Evolutionary conservation across 2,797 vertebrate genomes (phyloP).

Genomic region (Emys orbicularis): DNA sequence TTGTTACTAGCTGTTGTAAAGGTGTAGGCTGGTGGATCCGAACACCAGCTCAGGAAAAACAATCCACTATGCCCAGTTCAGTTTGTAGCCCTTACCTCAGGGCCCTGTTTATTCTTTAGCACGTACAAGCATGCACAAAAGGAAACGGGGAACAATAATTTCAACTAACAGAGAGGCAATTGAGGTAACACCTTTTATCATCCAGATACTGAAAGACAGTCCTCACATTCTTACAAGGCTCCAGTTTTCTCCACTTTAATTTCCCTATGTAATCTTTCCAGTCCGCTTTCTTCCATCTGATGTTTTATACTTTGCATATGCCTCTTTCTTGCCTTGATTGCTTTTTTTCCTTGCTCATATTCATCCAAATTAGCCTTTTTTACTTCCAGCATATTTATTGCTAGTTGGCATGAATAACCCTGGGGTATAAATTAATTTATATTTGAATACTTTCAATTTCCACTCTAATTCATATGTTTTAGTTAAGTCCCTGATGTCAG

Average conservation of each 20-base stretch:
- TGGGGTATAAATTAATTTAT: slow-evolving; percentile 80
- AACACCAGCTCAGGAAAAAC: not conserved
- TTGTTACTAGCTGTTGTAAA: not conserved
- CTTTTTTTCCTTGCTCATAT: slow-evolving; percentile 65
- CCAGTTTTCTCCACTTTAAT: not conserved
- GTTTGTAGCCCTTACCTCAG: not conserved
- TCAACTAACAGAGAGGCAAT: not conserved
- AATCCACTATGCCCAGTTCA: not conserved
- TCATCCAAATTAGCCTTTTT: slow-evolving; percentile 72
- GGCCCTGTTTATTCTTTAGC: not conserved
- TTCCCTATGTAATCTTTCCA: slow-evolving; percentile 58
- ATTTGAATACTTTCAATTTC: slow-evolving; percentile 79
- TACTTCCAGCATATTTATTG: slow-evolving; percentile 74
- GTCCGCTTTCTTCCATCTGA: slow-evolving; percentile 37
- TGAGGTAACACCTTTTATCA: not conserved
- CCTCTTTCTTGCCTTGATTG: slow-evolving; percentile 77
- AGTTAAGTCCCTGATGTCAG: slow-evolving; percentile 59
- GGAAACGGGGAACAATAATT: not conserved
- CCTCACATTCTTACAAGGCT: not conserved
- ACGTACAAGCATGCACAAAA: not conserved
- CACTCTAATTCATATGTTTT: slow-evolving; percentile 72
- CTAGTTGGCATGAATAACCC: slow-evolving; percentile 71
- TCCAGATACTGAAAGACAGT: fast-evolving
- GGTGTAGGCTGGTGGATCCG: no score
- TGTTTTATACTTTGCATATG: slow-evolving; percentile 67